Evolutionary conservation across 2,888 invertebrate species (phyloP), one percentile per base, ranked within the genome.

Genomic region (Meteorus colon): DNA sequence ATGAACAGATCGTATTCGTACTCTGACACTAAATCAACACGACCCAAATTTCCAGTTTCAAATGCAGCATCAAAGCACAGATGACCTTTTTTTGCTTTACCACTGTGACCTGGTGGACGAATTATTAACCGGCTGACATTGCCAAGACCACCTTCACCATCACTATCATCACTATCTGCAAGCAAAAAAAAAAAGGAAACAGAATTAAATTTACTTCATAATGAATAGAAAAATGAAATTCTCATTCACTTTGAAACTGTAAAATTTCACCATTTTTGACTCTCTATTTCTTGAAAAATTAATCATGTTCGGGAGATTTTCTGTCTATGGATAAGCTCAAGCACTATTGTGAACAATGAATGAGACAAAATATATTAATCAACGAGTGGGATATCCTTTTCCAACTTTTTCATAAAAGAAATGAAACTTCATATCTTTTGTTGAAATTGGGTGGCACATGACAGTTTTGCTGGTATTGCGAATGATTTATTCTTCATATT

Each of bases 41-140:
- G 92, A n/a, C 98, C 98, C 71, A 99, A 92, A 90, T 99, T 98
- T 83, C 98, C 98, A 79, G 97, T 96, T 91, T 98, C 98, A 90
- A 97, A 98, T 19, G 97, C 96, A 1, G 98, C 98, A 91, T 98
- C 98, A 90, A 98, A 98, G 87, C 98, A 98, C 31, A 98, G 91
- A 88, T 98, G 98, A 3, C 98, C 98, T 79, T 96, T 94, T 91
- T 98, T 98, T 14, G 98, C 98, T 90, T 98, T 97, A 1, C 98
- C 97, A 86, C 96, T 97, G 89, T 97, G 97, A 0, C 97, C 97
- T 0, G 96, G 95, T 6, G 97, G 97, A 24, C 97, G 92, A 88
- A 97, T 95, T 67, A 97, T 95, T 84, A 95, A 92, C 75, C 96
- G 93, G 86, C 95, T 97, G 71, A 98, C 94, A 90, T 98, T 98